A percentile compares a stretch with the other conserved stretches of the same genome.
Evolutionary conservation across 2,888 invertebrate genomes (phyloP).

Genomic region (Pristionchus mayeri): DNA sequence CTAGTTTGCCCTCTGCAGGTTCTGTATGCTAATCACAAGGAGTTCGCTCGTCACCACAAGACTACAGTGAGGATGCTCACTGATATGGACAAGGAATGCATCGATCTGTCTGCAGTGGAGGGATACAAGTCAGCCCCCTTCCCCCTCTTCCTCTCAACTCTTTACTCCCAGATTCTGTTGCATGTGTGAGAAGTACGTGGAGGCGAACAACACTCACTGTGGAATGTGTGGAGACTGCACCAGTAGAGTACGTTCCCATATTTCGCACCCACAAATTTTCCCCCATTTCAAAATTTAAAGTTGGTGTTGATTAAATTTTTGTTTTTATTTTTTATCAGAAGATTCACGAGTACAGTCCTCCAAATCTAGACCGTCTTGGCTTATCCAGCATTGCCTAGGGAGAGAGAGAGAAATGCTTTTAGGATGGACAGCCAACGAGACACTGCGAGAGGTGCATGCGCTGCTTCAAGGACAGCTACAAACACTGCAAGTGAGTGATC

Average conservation of each 20-base stretch:
- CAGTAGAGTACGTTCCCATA: slow-evolving; percentile 55
- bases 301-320: too few relatives aligned
- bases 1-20: slow-evolving; percentile 63
- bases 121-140: slow-evolving; percentile 61
- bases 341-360: too few relatives aligned
- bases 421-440: slow-evolving; percentile 60
- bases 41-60: slow-evolving; percentile 61
- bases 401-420: not conserved
- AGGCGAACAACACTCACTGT: slow-evolving; percentile 67
- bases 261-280: not conserved
- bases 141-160: not conserved
- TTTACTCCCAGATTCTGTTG: slow-evolving; percentile 62
- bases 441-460: slow-evolving; percentile 68
- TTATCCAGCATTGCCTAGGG: not conserved
- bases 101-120: slow-evolving; percentile 58
- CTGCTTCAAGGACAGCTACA: slow-evolving; percentile 69
- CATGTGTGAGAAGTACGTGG: slow-evolving; percentile 66
- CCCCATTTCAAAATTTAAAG: too few relatives aligned
- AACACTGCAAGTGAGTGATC: slow-evolving; percentile 61
- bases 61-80: slow-evolving; percentile 71
- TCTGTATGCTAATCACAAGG: slow-evolving; percentile 70
- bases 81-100: slow-evolving; percentile 58
- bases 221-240: slow-evolving; percentile 66
- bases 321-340: too few relatives aligned
- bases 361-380: too few relatives aligned